These are phyloP conservation scores for Stramonita haemastoma DNA, from an alignment of 2,888 invertebrate species.

Conservation along the genomic window DNA sequence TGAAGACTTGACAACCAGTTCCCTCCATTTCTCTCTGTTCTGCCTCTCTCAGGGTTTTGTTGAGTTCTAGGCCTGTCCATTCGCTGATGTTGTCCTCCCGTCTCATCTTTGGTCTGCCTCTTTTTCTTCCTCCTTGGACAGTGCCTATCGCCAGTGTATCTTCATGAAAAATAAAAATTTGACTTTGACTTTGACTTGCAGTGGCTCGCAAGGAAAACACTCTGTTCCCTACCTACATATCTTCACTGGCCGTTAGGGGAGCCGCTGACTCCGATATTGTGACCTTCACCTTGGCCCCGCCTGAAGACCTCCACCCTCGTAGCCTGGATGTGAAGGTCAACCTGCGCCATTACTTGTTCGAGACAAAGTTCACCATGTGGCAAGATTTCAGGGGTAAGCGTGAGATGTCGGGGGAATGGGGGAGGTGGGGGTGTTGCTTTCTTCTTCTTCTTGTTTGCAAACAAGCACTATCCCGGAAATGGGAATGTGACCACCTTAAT, in stretches of 20 bases:
- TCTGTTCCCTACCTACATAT: slow-evolving; percentile 47
- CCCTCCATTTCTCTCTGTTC: too few relatives aligned
- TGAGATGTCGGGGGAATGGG: background rate
- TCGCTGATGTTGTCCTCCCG: too few relatives aligned
- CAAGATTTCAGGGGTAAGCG: slow-evolving; percentile 85
- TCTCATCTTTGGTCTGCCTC: too few relatives aligned
- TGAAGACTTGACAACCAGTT: too few relatives aligned
- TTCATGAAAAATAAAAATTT: background rate
- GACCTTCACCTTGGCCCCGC: slow-evolving; percentile 91
- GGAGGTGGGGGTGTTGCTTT: background rate
- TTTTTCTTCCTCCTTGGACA: too few relatives aligned
- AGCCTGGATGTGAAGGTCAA: slow-evolving; percentile 93
- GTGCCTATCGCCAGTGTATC: too few relatives aligned
- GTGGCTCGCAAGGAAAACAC: background rate
- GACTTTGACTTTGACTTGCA: too few relatives aligned
- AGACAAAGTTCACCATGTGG: slow-evolving; percentile 89
- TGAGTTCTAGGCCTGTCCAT: too few relatives aligned
- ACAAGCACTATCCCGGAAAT: background rate
- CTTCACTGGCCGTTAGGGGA: slow-evolving; percentile 84
- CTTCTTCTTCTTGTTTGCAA: background rate
- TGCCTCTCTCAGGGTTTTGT: too few relatives aligned
- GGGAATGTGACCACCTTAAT: too few relatives aligned
- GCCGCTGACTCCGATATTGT: slow-evolving; percentile 89
- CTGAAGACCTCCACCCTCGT: slow-evolving; percentile 92
- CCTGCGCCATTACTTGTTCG: slow-evolving; percentile 90